phyloP scores from a whole-genome alignment of 1,140 invertebrate genomes.

The Scaptomyza graminum region DNA sequence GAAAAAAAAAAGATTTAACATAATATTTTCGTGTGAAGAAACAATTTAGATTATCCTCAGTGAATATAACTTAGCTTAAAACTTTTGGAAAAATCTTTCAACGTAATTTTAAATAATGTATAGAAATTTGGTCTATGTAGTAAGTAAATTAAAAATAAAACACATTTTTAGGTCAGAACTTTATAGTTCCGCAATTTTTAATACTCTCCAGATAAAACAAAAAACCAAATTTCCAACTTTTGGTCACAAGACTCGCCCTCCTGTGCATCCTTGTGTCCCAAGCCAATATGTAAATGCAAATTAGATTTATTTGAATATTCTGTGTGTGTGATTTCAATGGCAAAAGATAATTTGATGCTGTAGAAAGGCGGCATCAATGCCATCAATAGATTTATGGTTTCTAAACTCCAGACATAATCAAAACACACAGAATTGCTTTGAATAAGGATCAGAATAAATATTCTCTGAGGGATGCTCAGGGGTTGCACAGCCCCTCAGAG shows the following conservation, averaged over 20 bases:
- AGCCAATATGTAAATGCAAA: slow-evolving; percentile 65
- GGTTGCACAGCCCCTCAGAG: slow-evolving; percentile 49
- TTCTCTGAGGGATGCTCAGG: slow-evolving; percentile 24
- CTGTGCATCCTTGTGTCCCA: slow-evolving; percentile 3
- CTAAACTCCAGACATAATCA: slow-evolving; percentile 76
- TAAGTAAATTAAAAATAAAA: too few relatives aligned
- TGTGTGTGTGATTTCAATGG: slow-evolving; percentile 58
- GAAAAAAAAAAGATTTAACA: too few relatives aligned
- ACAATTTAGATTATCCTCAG: too few relatives aligned
- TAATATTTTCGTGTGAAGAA: too few relatives aligned
- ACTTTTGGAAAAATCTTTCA: too few relatives aligned
- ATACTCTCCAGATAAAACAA: not conserved
- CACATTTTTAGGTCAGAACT: too few relatives aligned
- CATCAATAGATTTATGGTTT: slow-evolving; percentile 82
- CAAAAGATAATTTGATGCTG: slow-evolving; percentile 75
- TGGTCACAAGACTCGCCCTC: not conserved
- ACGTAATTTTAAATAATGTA: too few relatives aligned
- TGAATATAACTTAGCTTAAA: too few relatives aligned
- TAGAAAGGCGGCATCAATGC: slow-evolving; percentile 77
- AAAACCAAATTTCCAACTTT: not conserved
- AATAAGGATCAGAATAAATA: not conserved
- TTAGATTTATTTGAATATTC: slow-evolving; percentile 59
- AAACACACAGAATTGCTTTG: slow-evolving; percentile 59
- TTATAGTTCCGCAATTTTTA: too few relatives aligned
- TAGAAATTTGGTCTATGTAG: too few relatives aligned